A percentile compares a stretch with the other conserved stretches of the same genome.
phyloP scores from a whole-genome alignment of 2,797 vertebrate genomes.

The Molossus molossus region DNA sequence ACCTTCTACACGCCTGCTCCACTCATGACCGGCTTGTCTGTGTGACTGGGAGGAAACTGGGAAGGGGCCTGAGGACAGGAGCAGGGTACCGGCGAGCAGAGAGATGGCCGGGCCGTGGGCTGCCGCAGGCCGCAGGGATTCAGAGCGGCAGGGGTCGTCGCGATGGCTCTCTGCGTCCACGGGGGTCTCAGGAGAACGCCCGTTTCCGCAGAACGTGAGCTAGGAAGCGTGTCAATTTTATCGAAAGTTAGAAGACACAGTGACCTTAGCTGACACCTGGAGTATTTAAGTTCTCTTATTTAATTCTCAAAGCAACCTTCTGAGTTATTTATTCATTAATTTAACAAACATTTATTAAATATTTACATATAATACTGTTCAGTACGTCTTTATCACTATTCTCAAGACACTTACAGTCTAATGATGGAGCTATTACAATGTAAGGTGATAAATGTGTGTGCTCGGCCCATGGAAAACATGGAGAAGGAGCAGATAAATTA shows the following conservation, averaged over 20 bases:
- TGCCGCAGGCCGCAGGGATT: background rate
- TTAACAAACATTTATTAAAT: conserved; percentile 65
- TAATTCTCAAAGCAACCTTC: conserved; percentile 45
- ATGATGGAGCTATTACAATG: background rate
- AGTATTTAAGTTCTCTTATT: conserved; percentile 42
- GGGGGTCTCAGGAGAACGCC: background rate
- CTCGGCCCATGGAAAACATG: background rate
- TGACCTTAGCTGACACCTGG: conserved; percentile 57
- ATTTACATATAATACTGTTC: conserved; percentile 52
- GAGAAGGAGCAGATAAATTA: background rate
- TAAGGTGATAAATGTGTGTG: background rate
- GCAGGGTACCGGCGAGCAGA: background rate
- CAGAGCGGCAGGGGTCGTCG: background rate
- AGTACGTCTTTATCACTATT: conserved; percentile 47
- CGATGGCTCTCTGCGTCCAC: background rate
- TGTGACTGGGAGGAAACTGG: background rate
- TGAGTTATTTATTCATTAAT: conserved; percentile 67
- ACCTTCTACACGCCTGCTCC: background rate
- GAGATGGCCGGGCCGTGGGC: background rate
- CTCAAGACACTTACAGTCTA: conserved; percentile 14
- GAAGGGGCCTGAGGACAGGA: background rate
- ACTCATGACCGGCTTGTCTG: background rate
- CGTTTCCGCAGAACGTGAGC: background rate
- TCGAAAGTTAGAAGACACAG: conserved; percentile 42
- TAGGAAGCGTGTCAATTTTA: background rate